Evolutionary conservation across 2,888 invertebrate genomes (phyloP), one percentile per base, ranked within the genome.

Genomic region (Cerastis rubricosa): DNA sequence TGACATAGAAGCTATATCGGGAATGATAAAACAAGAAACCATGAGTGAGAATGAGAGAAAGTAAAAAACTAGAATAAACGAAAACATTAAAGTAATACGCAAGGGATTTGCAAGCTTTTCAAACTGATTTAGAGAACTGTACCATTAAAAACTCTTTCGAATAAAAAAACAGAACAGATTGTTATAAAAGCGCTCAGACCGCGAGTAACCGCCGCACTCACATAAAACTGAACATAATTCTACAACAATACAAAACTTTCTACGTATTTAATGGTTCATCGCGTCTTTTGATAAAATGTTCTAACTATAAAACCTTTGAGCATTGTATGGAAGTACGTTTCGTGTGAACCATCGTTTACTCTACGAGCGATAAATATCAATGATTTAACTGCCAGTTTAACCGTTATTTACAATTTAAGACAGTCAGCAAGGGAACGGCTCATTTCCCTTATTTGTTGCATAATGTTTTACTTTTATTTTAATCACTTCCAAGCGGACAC

Each of bases 391-490:
- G 71, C 79, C 71, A 80, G 78, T 80, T 79, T 79, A 75, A 65
- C 74, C 68, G 72, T 81, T 81, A 78, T 81, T 78, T 65, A 83
- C 71, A 63, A 71, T 72, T 67, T 80, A 84, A 73, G 35, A 71
- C 70, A 78, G 74, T 64, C 72, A 76, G 61, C 70, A 61, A 81
- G 79, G 78, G 68, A 83, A 84, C 78, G 69, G 71, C 81, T 75
- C 67, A 74, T 82, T 85, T 78, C 51, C 71, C 83, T 85, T 74
- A 89, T 86, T 84, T 85, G 80, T 84, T 86, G 74, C 85, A 73
- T 68, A 82, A 80, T 61, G 70, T 84, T 69, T n/a, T 80, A 72
- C 79, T 82, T 83, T 83, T 83, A 80, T 80, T 82, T 81, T 87
- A 81, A 86, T 83, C 85, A 75, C 80, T 84, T 84, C 65, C 71